phyloP scores from a whole-genome alignment of 1,140 invertebrate species.

The Eufriesea mexicana region DNA sequence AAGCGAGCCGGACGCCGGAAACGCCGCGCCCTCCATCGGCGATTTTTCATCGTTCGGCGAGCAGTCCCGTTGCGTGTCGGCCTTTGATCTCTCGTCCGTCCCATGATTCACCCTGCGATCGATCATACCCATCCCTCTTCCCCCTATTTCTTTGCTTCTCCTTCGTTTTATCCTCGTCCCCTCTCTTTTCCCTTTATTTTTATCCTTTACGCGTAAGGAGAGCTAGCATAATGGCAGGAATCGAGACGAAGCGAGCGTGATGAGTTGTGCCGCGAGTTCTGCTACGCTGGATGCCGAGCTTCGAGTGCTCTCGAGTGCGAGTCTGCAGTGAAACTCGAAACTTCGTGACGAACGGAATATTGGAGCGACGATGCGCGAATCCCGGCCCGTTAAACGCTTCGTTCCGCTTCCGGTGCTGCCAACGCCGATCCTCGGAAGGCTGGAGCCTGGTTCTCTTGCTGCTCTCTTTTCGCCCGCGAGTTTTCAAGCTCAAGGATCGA shows the following conservation, averaged over 20 bases:
- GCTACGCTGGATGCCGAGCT: neutral
- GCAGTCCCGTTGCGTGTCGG: neutral
- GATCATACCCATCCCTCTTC: neutral
- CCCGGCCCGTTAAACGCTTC: neutral
- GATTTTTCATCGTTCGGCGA: neutral
- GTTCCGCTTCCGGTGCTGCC: too few species aligned
- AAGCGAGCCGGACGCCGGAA: neutral
- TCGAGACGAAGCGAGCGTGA: conserved; percentile 15
- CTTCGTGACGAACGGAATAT: neutral
- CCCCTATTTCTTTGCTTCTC: too few species aligned
- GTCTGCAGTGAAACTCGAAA: neutral
- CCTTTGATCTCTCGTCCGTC: conserved; percentile 8
- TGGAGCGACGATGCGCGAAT: neutral
- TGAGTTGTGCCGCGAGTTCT: neutral
- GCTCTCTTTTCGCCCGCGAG: too few species aligned
- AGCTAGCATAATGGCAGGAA: neutral
- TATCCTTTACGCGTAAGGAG: neutral
- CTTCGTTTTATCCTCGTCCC: neutral
- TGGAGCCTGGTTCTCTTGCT: too few species aligned
- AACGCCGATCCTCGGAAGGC: neutral
- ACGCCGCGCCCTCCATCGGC: neutral
- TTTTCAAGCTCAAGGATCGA: too few species aligned
- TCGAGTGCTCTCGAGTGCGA: conserved; percentile 5
- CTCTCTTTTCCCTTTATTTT: neutral
- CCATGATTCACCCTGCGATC: neutral